A percentile compares a stretch with the other conserved stretches of the same genome.
Evolutionary conservation across 1,140 invertebrate species (phyloP).

Genomic region (Drosophila asahinai): DNA sequence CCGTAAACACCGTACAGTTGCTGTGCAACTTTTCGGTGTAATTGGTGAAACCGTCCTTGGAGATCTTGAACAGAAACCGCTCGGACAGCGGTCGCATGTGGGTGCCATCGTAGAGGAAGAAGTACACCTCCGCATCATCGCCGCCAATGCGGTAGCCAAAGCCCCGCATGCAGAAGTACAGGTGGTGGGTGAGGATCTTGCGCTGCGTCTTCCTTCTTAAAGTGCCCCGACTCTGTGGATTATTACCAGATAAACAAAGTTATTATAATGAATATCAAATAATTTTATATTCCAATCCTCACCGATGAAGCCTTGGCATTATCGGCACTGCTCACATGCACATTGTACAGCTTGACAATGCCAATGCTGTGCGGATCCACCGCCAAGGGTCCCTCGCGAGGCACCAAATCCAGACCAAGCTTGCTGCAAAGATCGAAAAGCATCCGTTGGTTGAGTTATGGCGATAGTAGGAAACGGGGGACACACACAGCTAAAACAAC

Average conservation of each 20-base stretch:
- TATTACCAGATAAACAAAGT: background rate
- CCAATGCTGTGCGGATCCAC: conserved; percentile 95
- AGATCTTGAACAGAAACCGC: conserved; percentile 94
- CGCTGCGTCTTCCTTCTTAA: conserved; percentile 88
- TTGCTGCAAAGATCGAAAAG: conserved; percentile 89
- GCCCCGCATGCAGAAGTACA: conserved; percentile 95
- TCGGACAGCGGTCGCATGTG: conserved; percentile 92
- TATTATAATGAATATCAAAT: background rate
- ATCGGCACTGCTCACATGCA: conserved; percentile 93
- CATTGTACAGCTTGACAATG: conserved; percentile 94
- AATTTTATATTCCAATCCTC: conserved; percentile 58
- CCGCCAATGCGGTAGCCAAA: conserved; percentile 94
- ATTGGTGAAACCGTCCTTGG: conserved; percentile 95
- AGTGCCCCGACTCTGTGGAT: conserved; percentile 88
- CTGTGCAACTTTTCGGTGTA: conserved; percentile 95
- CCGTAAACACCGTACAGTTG: conserved; percentile 95
- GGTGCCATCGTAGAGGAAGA: conserved; percentile 93
- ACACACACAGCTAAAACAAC: conserved; percentile 62
- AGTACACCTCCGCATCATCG: conserved; percentile 95
- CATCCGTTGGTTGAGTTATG: conserved; percentile 35
- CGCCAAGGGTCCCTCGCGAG: conserved; percentile 93
- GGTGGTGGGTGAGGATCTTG: conserved; percentile 92
- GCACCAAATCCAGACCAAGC: conserved; percentile 96
- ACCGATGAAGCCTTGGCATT: conserved; percentile 91
- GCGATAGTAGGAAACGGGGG: conserved; percentile 32